These are phyloP conservation scores for Moxostoma hubbsi DNA, from an alignment of 2,797 vertebrate genomes.

Conservation along the genomic window DNA sequence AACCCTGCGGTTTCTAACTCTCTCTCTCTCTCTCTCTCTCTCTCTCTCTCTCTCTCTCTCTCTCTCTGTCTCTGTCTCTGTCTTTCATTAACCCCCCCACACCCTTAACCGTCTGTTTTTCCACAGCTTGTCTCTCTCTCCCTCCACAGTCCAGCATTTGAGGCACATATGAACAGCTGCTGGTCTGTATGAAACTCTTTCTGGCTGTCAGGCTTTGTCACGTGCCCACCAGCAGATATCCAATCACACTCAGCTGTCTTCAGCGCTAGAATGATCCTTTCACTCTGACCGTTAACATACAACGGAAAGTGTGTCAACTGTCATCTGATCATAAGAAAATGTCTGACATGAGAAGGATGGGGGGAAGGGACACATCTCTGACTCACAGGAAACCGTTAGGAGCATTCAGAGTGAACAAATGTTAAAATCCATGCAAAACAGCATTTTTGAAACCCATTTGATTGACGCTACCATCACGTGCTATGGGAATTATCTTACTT, in stretches of 20 bases:
- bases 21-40: no score
- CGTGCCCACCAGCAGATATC: conserved; percentile 31
- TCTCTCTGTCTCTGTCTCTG: no score
- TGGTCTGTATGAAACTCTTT: conserved; percentile 25
- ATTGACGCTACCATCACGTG: no score
- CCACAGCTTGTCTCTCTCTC: conserved; percentile 8
- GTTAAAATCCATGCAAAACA: no score
- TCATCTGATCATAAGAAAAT: not conserved
- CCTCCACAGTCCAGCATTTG: not conserved
- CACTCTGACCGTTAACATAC: not conserved
- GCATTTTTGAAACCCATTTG: no score
- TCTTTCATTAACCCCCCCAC: not conserved
- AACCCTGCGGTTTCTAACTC: no score
- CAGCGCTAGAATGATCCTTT: conserved; percentile 19
- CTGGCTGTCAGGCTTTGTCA: conserved; percentile 38
- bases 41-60: no score
- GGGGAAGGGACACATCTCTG: not conserved
- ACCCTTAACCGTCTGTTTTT: conserved; percentile 21
- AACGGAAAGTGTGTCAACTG: conserved; percentile 36
- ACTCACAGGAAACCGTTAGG: not conserved
- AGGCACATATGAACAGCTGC: conserved; percentile 40
- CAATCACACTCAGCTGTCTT: conserved; percentile 51
- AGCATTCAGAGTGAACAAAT: not conserved
- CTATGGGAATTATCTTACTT: no score
- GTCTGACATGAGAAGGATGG: not conserved